phyloP scores from a whole-genome alignment of 1,140 invertebrate species.

The Cyclina sinensis region DNA sequence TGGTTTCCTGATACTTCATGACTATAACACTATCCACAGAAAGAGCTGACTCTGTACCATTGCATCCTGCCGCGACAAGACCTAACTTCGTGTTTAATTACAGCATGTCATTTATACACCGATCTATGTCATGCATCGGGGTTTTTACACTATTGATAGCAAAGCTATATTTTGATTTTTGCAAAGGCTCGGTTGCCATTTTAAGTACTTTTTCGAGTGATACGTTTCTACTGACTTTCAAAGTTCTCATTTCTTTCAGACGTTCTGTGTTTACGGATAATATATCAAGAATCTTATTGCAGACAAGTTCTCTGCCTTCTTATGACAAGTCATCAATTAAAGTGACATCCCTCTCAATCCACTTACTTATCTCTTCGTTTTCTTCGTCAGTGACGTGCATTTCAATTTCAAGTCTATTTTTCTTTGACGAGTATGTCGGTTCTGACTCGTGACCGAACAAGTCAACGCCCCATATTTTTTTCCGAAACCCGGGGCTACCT shows the following conservation, averaged over 20 bases:
- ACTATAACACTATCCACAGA: not conserved
- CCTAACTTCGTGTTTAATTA: no score
- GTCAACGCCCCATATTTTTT: not conserved
- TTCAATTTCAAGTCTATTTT: not conserved
- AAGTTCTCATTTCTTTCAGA: not conserved
- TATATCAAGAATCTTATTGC: not conserved
- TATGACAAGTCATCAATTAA: not conserved
- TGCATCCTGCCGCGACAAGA: not conserved
- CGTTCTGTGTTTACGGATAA: not conserved
- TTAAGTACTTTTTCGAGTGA: not conserved
- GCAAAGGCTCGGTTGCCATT: not conserved
- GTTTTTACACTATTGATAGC: slow-evolving; percentile 8
- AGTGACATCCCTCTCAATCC: not conserved
- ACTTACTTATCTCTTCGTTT: no score
- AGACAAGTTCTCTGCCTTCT: not conserved
- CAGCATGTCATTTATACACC: no score
- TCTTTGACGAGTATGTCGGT: not conserved
- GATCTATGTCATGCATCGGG: no score
- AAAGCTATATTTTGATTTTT: slow-evolving; percentile 14
- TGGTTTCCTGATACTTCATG: not conserved
- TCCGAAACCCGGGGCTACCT: not conserved
- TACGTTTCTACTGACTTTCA: not conserved
- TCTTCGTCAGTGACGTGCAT: no score
- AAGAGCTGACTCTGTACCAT: not conserved
- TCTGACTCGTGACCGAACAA: not conserved